These are phyloP conservation scores for Idaea dimidiata DNA, from an alignment of 2,888 invertebrate species.

Conservation along the genomic window DNA sequence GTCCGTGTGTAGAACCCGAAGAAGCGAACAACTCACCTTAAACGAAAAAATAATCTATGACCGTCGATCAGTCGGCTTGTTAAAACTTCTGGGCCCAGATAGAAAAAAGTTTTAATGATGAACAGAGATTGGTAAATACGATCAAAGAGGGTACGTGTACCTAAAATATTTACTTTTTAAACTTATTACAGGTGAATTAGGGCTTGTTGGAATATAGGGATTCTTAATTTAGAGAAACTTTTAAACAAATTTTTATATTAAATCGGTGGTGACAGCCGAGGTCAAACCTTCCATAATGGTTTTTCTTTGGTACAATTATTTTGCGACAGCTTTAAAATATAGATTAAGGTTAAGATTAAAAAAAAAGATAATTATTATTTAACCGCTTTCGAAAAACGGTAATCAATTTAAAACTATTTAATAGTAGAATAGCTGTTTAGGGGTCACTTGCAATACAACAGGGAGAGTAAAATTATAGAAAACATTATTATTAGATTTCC, in stretches of 20 bases:
- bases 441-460: too few relatives aligned
- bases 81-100: constrained; percentile 47
- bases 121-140: constrained; percentile 39
- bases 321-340: too few relatives aligned
- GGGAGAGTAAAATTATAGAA: too few relatives aligned
- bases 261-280: too few relatives aligned
- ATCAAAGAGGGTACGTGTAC: constrained; percentile 32
- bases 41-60: constrained; percentile 29
- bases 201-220: neutral
- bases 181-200: constrained; percentile 12
- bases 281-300: too few relatives aligned
- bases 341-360: too few relatives aligned
- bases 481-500: too few relatives aligned
- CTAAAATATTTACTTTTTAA: constrained; percentile 23
- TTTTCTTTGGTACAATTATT: too few relatives aligned
- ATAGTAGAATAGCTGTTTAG: too few relatives aligned
- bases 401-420: too few relatives aligned
- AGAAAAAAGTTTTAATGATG: constrained; percentile 55
- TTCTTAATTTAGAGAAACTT: neutral
- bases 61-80: constrained; percentile 54
- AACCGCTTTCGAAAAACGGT: too few relatives aligned
- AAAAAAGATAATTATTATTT: too few relatives aligned
- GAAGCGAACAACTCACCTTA: constrained; percentile 18
- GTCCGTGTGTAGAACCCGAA: neutral
- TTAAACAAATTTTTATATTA: neutral